Conservation (phyloP, 1,140 invertebrate species). For the Plutomurus gul region DNA sequence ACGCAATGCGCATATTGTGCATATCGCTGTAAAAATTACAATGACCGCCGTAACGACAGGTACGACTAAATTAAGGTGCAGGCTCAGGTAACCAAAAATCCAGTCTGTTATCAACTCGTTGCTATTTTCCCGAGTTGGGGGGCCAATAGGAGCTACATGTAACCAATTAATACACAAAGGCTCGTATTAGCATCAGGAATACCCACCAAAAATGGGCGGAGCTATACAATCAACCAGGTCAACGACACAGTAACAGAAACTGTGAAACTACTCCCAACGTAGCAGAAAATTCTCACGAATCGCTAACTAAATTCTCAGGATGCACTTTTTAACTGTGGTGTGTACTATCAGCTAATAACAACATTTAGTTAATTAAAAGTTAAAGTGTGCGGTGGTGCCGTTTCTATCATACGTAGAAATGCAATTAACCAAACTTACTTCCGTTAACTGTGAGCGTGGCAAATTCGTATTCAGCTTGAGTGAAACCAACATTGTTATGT, state of each 20-base stretch:
- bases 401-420: no score
- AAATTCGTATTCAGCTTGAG: slow-evolving; percentile 91
- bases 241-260: no score
- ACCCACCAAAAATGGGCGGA: not conserved
- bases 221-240: no score
- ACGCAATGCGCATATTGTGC: slow-evolving; percentile 83
- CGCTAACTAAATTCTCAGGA: no score
- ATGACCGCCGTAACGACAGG: slow-evolving; percentile 88
- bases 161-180: slow-evolving; percentile 19
- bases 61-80: slow-evolving; percentile 87
- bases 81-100: slow-evolving; percentile 50
- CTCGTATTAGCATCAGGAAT: slow-evolving; percentile 19
- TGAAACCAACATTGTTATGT: slow-evolving; percentile 93
- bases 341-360: no score
- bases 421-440: slow-evolving; percentile 72
- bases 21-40: slow-evolving; percentile 87
- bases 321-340: no score
- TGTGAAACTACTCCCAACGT: no score
- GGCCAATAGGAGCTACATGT: slow-evolving; percentile 37
- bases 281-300: no score
- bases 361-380: no score
- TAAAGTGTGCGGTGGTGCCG: no score
- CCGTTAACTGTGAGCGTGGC: slow-evolving; percentile 91
- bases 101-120: slow-evolving; percentile 48
- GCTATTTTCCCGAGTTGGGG: slow-evolving; percentile 46